Conservation (phyloP, 1,140 invertebrate genomes). For the Drosophila sp. region DNA sequence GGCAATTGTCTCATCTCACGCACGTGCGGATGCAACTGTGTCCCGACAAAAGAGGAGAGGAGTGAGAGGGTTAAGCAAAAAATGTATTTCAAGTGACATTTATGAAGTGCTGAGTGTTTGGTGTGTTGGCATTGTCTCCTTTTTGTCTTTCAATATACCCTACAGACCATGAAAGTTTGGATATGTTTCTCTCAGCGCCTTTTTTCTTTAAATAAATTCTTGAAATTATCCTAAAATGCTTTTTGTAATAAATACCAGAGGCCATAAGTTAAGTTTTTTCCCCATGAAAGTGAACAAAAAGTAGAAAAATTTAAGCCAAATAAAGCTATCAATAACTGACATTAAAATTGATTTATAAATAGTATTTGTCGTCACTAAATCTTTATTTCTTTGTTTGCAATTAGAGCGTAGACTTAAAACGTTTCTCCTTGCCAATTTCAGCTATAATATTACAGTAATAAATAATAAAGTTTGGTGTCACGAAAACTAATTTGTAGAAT, state of each 20-base stretch:
- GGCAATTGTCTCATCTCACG: slow-evolving; percentile 59
- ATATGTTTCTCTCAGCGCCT: too few relatives aligned
- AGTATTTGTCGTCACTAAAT: background rate
- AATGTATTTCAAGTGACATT: slow-evolving; percentile 78
- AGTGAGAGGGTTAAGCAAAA: slow-evolving; percentile 19
- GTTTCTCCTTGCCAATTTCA: background rate
- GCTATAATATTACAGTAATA: background rate
- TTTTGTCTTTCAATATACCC: slow-evolving; percentile 36
- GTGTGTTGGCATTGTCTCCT: slow-evolving; percentile 34
- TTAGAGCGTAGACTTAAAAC: too few relatives aligned
- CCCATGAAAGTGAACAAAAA: too few relatives aligned
- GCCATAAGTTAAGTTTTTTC: too few relatives aligned
- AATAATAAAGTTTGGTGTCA: slow-evolving; percentile 4
- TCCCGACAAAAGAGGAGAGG: background rate
- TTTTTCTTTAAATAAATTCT: too few relatives aligned
- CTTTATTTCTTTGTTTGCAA: background rate
- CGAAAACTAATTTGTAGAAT: background rate
- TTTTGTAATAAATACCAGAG: too few relatives aligned
- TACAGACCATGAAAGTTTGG: too few relatives aligned
- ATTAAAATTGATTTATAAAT: background rate
- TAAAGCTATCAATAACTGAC: too few relatives aligned
- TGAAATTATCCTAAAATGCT: too few relatives aligned
- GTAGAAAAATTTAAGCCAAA: too few relatives aligned
- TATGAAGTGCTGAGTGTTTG: slow-evolving; percentile 72
- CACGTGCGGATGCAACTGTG: slow-evolving; percentile 50